Percentiles rank a stretch among this genome's conserved stretches.
These are phyloP conservation scores for Nomada flava DNA, from an alignment of 2,888 invertebrate genomes.

Conservation along the genomic window DNA sequence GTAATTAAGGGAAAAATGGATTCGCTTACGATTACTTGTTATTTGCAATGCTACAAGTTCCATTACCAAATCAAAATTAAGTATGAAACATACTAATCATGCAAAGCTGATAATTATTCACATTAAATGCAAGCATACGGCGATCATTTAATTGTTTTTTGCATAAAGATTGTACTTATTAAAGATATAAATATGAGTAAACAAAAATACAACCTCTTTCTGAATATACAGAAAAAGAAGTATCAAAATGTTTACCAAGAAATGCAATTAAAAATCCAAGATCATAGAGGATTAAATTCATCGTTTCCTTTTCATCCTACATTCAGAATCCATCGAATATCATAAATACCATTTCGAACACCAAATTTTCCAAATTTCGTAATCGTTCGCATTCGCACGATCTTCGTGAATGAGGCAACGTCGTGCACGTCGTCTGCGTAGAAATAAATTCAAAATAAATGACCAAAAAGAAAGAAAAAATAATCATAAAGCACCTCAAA, in stretches of 20 bases:
- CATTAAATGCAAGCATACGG: background rate
- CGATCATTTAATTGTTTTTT: background rate
- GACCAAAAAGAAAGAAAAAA: background rate
- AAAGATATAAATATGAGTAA: background rate
- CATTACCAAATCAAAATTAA: slow-evolving; percentile 11
- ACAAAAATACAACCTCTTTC: background rate
- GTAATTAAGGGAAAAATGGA: background rate
- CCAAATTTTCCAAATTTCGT: background rate
- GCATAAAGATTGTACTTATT: background rate
- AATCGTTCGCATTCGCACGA: background rate
- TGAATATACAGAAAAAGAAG: no score
- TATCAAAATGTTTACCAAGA: background rate
- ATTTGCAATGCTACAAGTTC: slow-evolving; percentile 10
- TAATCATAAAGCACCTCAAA: background rate
- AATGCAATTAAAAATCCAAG: background rate
- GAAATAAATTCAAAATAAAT: slow-evolving; percentile 12
- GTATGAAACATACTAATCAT: slow-evolving; percentile 11
- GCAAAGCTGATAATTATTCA: background rate
- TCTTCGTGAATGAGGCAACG: slow-evolving; percentile 9
- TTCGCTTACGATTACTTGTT: background rate
- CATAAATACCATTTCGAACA: background rate
- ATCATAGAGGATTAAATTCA: slow-evolving; percentile 40
- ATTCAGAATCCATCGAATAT: background rate
- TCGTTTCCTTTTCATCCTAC: no score
- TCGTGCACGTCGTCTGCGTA: slow-evolving; percentile 60